phyloP scores from a whole-genome alignment of 1,140 invertebrate genomes.

The Bombus fervidus region DNA sequence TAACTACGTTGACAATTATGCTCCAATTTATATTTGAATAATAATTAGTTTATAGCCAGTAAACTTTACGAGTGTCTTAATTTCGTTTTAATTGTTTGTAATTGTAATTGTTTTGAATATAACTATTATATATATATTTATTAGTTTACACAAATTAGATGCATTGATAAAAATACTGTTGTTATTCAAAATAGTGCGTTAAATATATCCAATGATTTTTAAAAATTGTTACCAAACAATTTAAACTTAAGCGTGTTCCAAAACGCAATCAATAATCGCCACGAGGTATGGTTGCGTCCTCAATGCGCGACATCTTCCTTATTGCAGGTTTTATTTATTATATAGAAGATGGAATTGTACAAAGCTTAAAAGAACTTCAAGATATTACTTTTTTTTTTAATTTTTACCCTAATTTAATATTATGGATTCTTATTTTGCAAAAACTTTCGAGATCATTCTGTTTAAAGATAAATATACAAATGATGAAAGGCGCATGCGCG shows the following conservation, averaged over 20 bases:
- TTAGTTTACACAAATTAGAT: not conserved
- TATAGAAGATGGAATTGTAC: not conserved
- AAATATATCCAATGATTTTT: not conserved
- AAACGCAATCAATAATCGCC: not conserved
- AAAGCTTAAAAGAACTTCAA: not conserved
- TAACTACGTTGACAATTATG: not conserved
- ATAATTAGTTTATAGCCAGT: not conserved
- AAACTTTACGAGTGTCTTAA: not conserved
- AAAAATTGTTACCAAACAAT: not conserved
- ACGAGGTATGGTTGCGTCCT: not conserved
- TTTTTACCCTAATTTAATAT: not conserved
- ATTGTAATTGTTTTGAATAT: not conserved
- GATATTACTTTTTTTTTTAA: not conserved
- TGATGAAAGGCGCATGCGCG: not conserved
- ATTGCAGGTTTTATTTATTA: not conserved
- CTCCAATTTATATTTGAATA: not conserved
- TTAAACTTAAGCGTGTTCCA: constrained; percentile 3
- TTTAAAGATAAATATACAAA: not conserved
- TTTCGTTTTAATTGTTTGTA: not conserved
- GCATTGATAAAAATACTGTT: not conserved
- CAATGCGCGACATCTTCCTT: not conserved
- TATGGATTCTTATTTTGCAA: too few relatives aligned
- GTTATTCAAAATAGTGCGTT: not conserved
- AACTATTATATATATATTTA: not conserved
- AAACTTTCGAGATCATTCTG: not conserved